Percentiles rank a stretch among this genome's conserved stretches.
Evolutionary conservation across 2,113 vertebrate species (phyloP).

Genomic region (Notiomystis cincta): DNA sequence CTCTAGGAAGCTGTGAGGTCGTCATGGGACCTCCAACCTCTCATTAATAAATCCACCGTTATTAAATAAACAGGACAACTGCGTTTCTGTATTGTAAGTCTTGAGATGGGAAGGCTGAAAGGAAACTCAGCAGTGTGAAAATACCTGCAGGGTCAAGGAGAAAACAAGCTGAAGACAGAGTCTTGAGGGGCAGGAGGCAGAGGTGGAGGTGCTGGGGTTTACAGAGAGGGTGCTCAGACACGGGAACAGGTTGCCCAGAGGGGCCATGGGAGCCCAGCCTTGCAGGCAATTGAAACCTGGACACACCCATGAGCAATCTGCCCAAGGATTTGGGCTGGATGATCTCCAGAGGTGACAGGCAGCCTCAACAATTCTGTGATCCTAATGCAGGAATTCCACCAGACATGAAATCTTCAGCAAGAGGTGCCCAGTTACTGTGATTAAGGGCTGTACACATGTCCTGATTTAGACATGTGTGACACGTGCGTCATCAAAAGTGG

Average conservation of each 20-base stretch:
- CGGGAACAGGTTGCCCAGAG: not conserved
- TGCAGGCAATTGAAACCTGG: not conserved
- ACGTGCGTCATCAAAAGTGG: not conserved
- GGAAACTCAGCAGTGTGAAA: not conserved
- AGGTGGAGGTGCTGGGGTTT: not conserved
- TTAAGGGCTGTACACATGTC: not conserved
- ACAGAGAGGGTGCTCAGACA: not conserved
- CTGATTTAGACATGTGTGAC: not conserved
- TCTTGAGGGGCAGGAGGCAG: not conserved
- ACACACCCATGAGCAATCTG: not conserved
- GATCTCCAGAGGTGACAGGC: not conserved
- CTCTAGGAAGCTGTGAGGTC: not conserved
- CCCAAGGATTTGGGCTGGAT: not conserved
- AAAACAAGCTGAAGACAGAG: not conserved
- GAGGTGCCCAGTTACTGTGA: not conserved
- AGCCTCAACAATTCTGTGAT: not conserved
- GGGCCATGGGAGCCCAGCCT: not conserved
- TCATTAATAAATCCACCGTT: not conserved
- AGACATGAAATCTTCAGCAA: not conserved
- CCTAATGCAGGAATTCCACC: not conserved
- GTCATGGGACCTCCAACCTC: not conserved
- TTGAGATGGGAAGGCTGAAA: not conserved
- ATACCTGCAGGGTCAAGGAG: not conserved
- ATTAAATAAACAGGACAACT: not conserved
- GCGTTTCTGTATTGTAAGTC: not conserved